Evolutionary conservation across 2,797 vertebrate species (phyloP).

Genomic region (Valencia hispanica): DNA sequence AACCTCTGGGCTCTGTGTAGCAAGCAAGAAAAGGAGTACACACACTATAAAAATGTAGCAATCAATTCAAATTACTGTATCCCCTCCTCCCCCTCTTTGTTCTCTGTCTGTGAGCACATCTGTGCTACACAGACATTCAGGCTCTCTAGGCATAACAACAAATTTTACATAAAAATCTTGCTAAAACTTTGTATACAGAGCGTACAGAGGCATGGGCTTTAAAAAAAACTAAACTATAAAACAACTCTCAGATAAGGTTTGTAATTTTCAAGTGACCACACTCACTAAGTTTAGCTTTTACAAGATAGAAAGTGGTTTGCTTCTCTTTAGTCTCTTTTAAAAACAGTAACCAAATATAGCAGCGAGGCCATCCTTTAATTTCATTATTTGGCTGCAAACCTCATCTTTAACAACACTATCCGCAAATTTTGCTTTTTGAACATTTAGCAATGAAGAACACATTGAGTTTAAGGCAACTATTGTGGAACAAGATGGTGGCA

Average conservation of each 20-base stretch:
- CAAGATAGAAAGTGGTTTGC: neutral
- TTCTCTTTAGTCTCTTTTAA: neutral
- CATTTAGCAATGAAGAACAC: neutral
- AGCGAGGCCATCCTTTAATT: neutral
- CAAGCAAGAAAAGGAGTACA: neutral
- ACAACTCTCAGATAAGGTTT: too few relatives aligned
- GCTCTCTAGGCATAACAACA: neutral
- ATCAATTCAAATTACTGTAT: constrained; percentile 9
- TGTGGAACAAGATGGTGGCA: neutral
- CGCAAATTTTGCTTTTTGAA: neutral
- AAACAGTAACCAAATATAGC: neutral
- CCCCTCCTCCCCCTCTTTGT: neutral
- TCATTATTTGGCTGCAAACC: neutral
- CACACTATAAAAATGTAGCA: constrained; percentile 2
- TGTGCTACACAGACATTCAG: neutral
- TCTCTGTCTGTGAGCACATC: constrained; percentile 13
- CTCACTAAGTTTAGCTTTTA: neutral
- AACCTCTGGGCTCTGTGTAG: constrained; percentile 7
- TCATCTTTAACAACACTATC: neutral
- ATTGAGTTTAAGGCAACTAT: neutral
- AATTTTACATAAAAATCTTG: neutral
- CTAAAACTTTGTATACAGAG: neutral
- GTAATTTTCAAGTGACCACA: neutral
- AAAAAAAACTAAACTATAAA: neutral
- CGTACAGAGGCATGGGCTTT: neutral